These are phyloP conservation scores for Bolinopsis microptera DNA, from an alignment of 37 sponge, comb jelly and placozoan species.

Conservation along the genomic window DNA sequence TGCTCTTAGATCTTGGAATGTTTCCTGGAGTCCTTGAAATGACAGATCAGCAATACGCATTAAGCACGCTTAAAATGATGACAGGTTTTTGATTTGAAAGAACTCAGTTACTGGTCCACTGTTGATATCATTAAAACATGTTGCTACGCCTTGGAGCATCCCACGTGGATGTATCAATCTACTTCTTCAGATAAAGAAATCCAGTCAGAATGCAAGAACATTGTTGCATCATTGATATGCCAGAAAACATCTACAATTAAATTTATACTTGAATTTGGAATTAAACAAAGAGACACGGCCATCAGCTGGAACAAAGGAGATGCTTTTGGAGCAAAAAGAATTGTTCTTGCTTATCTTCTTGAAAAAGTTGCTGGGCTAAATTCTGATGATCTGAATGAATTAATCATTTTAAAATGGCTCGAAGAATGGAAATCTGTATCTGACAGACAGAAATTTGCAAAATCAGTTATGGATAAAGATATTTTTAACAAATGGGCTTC, in stretches of 20 bases:
- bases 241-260: too few relatives aligned
- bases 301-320: neutral
- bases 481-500: neutral
- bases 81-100: too few relatives aligned
- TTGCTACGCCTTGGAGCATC: neutral
- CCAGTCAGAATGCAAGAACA: too few relatives aligned
- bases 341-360: neutral
- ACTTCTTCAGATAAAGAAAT: too few relatives aligned
- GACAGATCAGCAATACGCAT: neutral
- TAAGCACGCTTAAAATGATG: neutral
- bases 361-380: neutral
- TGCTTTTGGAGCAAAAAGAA: neutral
- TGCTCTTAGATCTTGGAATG: neutral
- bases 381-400: neutral
- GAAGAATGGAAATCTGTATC: neutral
- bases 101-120: too few relatives aligned
- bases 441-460: neutral
- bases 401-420: neutral
- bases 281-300: too few relatives aligned
- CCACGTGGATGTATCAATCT: too few relatives aligned
- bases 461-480: neutral
- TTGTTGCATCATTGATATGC: too few relatives aligned
- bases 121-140: too few relatives aligned
- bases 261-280: too few relatives aligned
- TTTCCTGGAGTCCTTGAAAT: neutral